These are phyloP conservation scores for Sinocyclocheilus grahami DNA, from an alignment of 2,113 vertebrate genomes.

Conservation along the genomic window DNA sequence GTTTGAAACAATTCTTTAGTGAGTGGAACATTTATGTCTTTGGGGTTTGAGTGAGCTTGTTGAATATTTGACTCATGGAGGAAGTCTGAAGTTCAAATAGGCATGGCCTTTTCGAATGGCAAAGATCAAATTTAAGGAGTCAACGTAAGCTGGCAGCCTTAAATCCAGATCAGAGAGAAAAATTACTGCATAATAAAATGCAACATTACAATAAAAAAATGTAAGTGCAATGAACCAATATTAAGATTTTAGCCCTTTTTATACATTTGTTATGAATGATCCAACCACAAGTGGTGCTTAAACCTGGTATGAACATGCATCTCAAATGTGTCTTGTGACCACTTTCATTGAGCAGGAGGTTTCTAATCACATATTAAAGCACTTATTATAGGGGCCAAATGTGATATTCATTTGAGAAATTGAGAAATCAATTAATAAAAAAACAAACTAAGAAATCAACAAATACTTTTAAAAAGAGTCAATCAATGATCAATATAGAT, in stretches of 20 bases:
- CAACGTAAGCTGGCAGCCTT: background rate
- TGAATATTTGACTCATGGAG: background rate
- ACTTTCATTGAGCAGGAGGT: background rate
- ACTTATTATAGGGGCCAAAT: background rate
- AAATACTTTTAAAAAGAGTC: background rate
- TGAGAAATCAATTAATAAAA: background rate
- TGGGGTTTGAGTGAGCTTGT: background rate
- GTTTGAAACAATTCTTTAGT: slow-evolving; percentile 16
- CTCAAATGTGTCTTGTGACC: background rate
- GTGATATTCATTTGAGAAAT: background rate
- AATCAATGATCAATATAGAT: background rate
- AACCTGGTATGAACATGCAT: background rate
- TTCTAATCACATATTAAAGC: background rate
- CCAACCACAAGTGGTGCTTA: background rate
- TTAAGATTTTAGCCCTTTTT: background rate
- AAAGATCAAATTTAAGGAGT: background rate
- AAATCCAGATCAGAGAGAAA: background rate
- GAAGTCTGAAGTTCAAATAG: background rate
- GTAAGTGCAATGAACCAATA: background rate
- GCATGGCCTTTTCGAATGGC: background rate
- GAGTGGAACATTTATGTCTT: background rate
- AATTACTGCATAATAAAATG: background rate
- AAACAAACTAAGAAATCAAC: background rate
- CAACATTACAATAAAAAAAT: background rate
- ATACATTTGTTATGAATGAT: background rate